A percentile compares a stretch with the other conserved stretches of the same genome.
Conservation (phyloP, 2,888 invertebrate species). For the Lithophane socia region DNA sequence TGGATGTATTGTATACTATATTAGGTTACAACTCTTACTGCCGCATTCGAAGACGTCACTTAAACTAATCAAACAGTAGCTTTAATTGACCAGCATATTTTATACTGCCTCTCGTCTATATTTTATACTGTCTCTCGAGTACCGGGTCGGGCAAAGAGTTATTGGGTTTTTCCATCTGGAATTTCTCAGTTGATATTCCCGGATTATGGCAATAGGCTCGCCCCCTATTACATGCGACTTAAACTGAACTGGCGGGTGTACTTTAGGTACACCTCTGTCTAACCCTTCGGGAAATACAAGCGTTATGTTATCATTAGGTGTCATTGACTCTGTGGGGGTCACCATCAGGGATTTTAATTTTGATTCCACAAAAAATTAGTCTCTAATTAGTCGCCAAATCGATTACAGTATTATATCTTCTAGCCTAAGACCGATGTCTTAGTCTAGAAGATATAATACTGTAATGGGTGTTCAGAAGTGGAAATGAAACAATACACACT, state of each 20-base stretch:
- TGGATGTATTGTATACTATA: slow-evolving; percentile 46
- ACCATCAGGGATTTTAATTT: too few relatives aligned
- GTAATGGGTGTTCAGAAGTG: too few relatives aligned
- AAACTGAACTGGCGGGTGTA: neutral
- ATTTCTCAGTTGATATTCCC: too few relatives aligned
- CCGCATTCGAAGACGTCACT: slow-evolving; percentile 10
- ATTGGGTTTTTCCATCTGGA: neutral
- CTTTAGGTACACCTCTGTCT: neutral
- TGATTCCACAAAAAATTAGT: too few relatives aligned
- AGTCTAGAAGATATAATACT: too few relatives aligned
- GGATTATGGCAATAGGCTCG: neutral
- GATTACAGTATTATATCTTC: too few relatives aligned
- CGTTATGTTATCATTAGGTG: neutral
- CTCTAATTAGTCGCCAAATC: too few relatives aligned
- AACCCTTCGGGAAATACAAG: neutral
- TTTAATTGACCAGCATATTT: neutral
- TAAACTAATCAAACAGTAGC: slow-evolving; percentile 11
- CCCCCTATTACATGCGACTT: neutral
- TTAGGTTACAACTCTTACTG: slow-evolving; percentile 37
- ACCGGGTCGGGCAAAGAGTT: neutral
- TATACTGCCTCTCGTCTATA: neutral
- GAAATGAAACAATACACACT: too few relatives aligned
- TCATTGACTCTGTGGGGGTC: too few relatives aligned
- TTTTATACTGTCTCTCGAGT: neutral
- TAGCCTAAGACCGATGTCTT: too few relatives aligned